Conservation (phyloP, 2,797 vertebrate genomes). For the Brachyalestes nurse region DNA sequence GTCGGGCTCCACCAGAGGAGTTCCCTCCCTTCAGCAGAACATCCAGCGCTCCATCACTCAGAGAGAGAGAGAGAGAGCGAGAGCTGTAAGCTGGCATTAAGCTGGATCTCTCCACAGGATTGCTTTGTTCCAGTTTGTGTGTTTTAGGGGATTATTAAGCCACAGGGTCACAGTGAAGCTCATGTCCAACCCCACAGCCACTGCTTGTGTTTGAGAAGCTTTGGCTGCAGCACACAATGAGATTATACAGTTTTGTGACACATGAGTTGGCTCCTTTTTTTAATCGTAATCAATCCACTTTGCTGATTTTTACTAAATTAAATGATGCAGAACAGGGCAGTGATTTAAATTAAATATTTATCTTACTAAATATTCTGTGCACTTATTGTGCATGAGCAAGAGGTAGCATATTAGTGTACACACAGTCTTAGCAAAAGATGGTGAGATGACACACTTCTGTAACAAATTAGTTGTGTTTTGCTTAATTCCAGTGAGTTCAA, state of each 20-base stretch:
- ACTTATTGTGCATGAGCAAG: background rate
- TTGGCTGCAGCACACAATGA: background rate
- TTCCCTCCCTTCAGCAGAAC: conserved; percentile 23
- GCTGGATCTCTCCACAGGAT: conserved; percentile 42
- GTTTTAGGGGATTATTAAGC: conserved; percentile 52
- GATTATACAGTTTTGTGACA: conserved; percentile 9
- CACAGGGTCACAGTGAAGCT: conserved; percentile 42
- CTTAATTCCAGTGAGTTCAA: background rate
- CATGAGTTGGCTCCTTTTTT: background rate
- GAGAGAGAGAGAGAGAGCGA: conserved; percentile 29
- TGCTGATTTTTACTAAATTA: background rate
- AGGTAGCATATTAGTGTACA: background rate
- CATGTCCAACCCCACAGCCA: conserved; percentile 31
- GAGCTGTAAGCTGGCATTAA: conserved; percentile 48
- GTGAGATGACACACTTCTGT: background rate
- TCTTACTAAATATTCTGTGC: background rate
- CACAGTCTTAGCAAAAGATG: background rate
- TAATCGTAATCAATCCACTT: background rate
- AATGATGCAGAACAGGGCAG: background rate
- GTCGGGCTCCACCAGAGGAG: conserved; percentile 22
- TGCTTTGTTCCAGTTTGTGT: conserved; percentile 53
- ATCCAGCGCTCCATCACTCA: conserved; percentile 31
- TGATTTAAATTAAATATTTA: background rate
- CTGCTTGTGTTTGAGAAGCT: background rate
- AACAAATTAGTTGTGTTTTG: background rate